phyloP scores from a whole-genome alignment of 2,888 invertebrate genomes.

The Drosophila vallismaia region DNA sequence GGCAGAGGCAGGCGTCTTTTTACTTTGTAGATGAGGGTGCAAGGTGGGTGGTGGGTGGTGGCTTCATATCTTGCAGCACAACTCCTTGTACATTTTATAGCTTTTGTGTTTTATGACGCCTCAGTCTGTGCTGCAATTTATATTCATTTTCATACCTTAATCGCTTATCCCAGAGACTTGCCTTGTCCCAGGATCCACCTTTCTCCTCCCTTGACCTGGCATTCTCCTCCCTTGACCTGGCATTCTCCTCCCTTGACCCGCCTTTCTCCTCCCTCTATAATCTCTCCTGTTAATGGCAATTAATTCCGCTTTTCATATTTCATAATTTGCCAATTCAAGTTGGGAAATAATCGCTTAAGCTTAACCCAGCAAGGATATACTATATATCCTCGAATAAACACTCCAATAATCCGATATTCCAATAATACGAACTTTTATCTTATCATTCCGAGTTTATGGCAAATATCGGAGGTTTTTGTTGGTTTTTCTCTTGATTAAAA shows the following conservation, averaged over 20 bases:
- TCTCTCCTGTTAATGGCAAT: conserved; percentile 36
- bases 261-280: neutral
- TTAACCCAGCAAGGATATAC: no score
- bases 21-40: conserved; percentile 13
- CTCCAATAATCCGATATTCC: no score
- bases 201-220: neutral
- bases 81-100: conserved; percentile 36
- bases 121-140: conserved; percentile 61
- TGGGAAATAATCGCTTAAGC: conserved; percentile 8
- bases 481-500: no score
- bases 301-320: conserved; percentile 27
- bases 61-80: conserved; percentile 4
- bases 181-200: no score
- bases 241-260: neutral
- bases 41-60: neutral
- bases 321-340: conserved; percentile 29
- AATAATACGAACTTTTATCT: no score
- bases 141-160: conserved; percentile 53
- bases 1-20: neutral
- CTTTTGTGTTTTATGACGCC: conserved; percentile 61
- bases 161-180: conserved; percentile 25
- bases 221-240: neutral
- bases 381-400: no score
- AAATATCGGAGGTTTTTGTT: no score
- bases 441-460: no score